Base-by-base conservation (phyloP, 2,888 invertebrate species). In the Pristionchus japonicus region DNA sequence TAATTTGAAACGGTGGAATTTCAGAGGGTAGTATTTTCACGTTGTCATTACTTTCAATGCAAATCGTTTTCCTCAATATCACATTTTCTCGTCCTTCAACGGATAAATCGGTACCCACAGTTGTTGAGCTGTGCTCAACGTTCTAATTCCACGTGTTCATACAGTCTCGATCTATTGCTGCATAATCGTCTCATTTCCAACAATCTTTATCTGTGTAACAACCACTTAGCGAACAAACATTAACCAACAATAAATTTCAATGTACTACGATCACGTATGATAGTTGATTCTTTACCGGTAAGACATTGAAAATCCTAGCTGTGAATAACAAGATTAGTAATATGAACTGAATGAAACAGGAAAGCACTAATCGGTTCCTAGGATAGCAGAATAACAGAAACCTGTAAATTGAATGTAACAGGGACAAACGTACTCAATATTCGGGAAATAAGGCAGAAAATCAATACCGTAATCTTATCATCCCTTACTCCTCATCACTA, bases 401-500 rank as follows among this genome's bases (percentile, higher is more conserved):
- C 15, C 17, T 20, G 23, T 52, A 52, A 52, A 52, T 20, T 52
- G 20, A 52, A 52, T 52, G 23, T 2, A 52, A 20, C 52, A 64
- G 23, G 31, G 3, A 27, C 52, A 20, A 52, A 17, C 13, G 52
- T 52, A 52, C 23, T 52, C 52, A 52, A 23, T 4, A 52, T 52
- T 52, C 52, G 17, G 23, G 15, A 52, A 52, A 52, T 52, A 17
- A 52, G 23, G 17, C 17, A 17, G 52, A 20, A 17, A 23, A 20
- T n/a, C 52, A 52, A 3, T 74, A 74, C 43, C 40, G 74, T 74
- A 74, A 7, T 23, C 70, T 37, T n/a, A n/a, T n/a, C n/a, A n/a
- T n/a, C n/a, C n/a, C n/a, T n/a, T 64, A 74, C 74, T 74, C 82
- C 3, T 82, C 82, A 49, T 82, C 82, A 49, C 82, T 82, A 27